Percentiles rank a stretch among this genome's conserved stretches.
Conservation (phyloP, 2,888 invertebrate genomes). For the Clistopyga incitator region DNA sequence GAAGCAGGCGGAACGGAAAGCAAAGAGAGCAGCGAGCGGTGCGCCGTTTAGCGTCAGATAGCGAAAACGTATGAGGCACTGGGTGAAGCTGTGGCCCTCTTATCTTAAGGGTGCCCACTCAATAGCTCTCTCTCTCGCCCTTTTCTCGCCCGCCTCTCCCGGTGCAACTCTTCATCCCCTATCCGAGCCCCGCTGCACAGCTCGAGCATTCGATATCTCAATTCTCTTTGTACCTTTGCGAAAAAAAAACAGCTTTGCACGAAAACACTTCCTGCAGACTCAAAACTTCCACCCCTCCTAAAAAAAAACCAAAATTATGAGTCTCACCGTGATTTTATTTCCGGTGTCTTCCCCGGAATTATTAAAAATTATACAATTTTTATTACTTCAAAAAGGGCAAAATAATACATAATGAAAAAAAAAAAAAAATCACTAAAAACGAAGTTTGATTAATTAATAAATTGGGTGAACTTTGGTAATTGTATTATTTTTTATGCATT, state of each 20-base stretch:
- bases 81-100: conserved; percentile 78
- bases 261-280: not conserved
- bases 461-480: too few relatives aligned
- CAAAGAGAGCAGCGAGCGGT: conserved; percentile 67
- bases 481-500: too few relatives aligned
- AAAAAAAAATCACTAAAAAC: too few relatives aligned
- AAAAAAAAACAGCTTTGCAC: not conserved
- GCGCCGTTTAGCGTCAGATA: conserved; percentile 84
- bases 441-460: too few relatives aligned
- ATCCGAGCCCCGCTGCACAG: not conserved
- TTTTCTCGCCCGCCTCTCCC: conserved; percentile 61
- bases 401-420: too few relatives aligned
- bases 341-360: too few relatives aligned
- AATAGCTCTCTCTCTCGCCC: conserved; percentile 78
- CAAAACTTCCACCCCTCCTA: too few relatives aligned
- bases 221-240: conserved; percentile 41
- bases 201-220: conserved; percentile 37
- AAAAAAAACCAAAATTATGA: too few relatives aligned
- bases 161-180: conserved; percentile 66
- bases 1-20: conserved; percentile 53
- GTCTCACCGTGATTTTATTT: too few relatives aligned
- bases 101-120: conserved; percentile 84
- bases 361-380: too few relatives aligned
- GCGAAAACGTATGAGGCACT: conserved; percentile 83
- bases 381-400: too few relatives aligned